Evolutionary conservation across 2,888 invertebrate genomes (phyloP).

Genomic region (Megastigmus dorsalis): DNA sequence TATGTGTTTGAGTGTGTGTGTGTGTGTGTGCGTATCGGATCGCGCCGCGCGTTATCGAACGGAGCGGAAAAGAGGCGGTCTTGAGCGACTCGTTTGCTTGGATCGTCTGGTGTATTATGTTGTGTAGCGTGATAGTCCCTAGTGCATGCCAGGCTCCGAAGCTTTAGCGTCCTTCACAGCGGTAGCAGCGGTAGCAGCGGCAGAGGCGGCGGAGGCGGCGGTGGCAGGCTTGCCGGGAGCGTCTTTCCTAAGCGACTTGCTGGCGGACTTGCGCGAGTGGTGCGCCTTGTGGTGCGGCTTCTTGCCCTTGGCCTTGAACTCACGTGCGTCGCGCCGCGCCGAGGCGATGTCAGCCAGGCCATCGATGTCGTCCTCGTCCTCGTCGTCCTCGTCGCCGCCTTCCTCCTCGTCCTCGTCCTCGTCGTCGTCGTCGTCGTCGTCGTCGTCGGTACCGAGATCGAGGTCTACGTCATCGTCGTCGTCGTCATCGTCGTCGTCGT

Average conservation of each 20-base stretch:
- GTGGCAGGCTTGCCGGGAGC: not conserved
- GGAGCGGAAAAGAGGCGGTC: no score
- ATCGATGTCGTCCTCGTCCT: slow-evolving; percentile 81
- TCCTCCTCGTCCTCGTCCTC: slow-evolving; percentile 81
- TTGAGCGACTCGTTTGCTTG: slow-evolving; percentile 42
- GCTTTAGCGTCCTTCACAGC: not conserved
- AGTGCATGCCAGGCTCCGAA: slow-evolving; percentile 29
- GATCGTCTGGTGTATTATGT: not conserved
- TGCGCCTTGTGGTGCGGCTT: slow-evolving; percentile 61
- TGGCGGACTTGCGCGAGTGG: slow-evolving; percentile 61
- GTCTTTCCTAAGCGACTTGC: no score
- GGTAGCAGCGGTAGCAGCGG: not conserved
- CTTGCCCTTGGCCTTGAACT: slow-evolving; percentile 82
- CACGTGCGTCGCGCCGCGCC: slow-evolving; percentile 84
- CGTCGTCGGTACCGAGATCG: slow-evolving; percentile 70
- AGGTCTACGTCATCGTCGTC: slow-evolving; percentile 73
- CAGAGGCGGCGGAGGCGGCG: not conserved
- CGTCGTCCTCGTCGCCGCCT: slow-evolving; percentile 82
- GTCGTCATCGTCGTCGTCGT: slow-evolving; percentile 73
- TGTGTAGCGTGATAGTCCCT: not conserved
- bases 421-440: slow-evolving; percentile 77
- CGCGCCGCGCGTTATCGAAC: no score
- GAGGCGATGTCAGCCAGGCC: slow-evolving; percentile 82
- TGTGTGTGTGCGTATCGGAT: no score
- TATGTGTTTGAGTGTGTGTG: no score